These are phyloP conservation scores for Anneissia japonica DNA, from an alignment of 35 echinoderm and acorn worm species.

Conservation along the genomic window DNA sequence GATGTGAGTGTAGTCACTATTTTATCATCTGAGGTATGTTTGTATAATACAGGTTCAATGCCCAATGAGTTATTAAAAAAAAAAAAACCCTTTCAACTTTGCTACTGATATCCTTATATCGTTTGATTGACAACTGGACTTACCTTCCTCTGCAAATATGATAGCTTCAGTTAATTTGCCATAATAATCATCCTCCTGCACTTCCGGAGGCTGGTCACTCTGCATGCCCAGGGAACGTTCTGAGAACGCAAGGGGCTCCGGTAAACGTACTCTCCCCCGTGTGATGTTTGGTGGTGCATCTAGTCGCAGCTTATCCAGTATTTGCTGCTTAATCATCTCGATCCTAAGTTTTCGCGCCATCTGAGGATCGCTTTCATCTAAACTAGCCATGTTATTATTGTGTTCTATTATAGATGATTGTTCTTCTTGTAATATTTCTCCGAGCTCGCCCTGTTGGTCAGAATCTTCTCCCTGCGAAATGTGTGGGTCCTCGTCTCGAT, in stretches of 20 bases:
- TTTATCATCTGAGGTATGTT: background rate
- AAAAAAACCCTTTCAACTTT: no score
- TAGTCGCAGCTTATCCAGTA: constrained; percentile 55
- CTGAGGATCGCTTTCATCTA: constrained; percentile 31
- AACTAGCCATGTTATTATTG: background rate
- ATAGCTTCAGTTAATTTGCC: constrained; percentile 63
- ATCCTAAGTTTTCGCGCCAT: constrained; percentile 29
- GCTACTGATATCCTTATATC: background rate
- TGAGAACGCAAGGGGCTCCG: constrained; percentile 32
- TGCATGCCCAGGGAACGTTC: constrained; percentile 11
- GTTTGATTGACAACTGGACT: constrained; percentile 1
- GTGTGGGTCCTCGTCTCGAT: background rate
- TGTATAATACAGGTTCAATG: background rate
- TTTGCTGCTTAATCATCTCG: constrained; percentile 56
- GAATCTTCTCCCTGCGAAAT: background rate
- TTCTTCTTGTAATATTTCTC: no score
- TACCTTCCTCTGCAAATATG: constrained; percentile 58
- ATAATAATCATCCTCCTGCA: constrained; percentile 34
- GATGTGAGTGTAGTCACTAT: no score
- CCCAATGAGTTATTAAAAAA: no score
- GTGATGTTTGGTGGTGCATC: constrained; percentile 51
- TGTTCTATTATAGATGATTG: background rate
- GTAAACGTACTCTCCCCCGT: constrained; percentile 20
- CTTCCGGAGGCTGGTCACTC: background rate
- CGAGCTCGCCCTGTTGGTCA: background rate